Conservation (phyloP, 2,797 vertebrate species). For the Falco novaeseelandiae region DNA sequence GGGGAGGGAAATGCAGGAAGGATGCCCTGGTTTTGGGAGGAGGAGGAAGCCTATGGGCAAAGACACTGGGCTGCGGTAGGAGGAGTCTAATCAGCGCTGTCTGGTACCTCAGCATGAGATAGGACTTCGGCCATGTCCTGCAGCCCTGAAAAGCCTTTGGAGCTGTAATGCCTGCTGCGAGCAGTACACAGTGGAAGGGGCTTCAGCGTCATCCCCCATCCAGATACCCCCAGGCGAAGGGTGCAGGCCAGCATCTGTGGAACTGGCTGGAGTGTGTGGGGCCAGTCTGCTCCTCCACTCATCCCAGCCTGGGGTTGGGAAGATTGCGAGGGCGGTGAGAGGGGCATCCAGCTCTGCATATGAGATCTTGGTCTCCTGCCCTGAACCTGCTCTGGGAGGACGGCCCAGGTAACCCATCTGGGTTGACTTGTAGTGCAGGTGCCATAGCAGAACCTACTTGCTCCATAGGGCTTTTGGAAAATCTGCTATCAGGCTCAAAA, state of each 20-base stretch:
- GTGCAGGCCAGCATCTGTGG: neutral
- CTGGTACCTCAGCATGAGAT: neutral
- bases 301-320: accelerated
- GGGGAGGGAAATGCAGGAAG: neutral
- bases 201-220: neutral
- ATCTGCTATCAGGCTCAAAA: neutral
- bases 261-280: accelerated
- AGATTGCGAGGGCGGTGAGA: accelerated
- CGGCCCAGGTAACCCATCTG: neutral
- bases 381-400: neutral
- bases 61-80: neutral
- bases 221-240: neutral
- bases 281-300: neutral
- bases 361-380: neutral
- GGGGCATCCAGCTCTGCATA: neutral
- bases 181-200: neutral
- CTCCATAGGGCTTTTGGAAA: neutral
- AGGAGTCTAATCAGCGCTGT: neutral
- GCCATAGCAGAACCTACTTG: neutral
- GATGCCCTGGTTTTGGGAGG: neutral
- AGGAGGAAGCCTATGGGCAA: neutral
- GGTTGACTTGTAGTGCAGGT: neutral
- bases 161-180: neutral
- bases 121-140: neutral
- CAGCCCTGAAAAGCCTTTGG: neutral